Percentiles rank a stretch among this genome's conserved stretches.
phyloP scores from a whole-genome alignment of 2,113 vertebrate genomes.

The Excalfactoria chinensis region DNA sequence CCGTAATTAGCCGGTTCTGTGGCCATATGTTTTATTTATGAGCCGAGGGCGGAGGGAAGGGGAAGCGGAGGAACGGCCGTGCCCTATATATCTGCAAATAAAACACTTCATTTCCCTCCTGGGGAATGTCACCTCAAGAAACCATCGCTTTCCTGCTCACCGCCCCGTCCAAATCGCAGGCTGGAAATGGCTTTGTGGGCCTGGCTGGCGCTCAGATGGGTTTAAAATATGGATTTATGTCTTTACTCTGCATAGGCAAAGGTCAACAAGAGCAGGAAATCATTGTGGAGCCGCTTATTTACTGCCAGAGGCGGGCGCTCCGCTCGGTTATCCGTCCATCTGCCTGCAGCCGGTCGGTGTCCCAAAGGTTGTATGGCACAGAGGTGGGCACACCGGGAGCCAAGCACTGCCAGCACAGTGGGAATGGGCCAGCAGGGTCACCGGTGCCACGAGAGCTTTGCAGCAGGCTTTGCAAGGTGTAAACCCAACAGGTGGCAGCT shows the following conservation, averaged over 20 bases:
- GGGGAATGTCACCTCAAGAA: slow-evolving; percentile 69
- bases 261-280: slow-evolving; percentile 74
- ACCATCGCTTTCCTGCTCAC: slow-evolving; percentile 70
- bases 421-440: neutral
- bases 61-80: slow-evolving; percentile 60
- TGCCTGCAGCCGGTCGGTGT: neutral
- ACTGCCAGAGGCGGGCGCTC: neutral
- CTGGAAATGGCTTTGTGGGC: slow-evolving; percentile 67
- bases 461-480: neutral
- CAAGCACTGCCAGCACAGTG: neutral
- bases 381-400: neutral
- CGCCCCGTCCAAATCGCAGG: slow-evolving; percentile 62
- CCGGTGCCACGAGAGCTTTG: too few relatives aligned
- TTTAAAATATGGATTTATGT: slow-evolving; percentile 74
- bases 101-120: slow-evolving; percentile 72
- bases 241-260: slow-evolving; percentile 75
- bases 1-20: slow-evolving; percentile 72
- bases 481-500: neutral
- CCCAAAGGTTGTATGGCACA: neutral
- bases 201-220: slow-evolving; percentile 57
- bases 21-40: slow-evolving; percentile 75
- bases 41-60: slow-evolving; percentile 68
- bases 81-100: slow-evolving; percentile 71
- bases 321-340: neutral
- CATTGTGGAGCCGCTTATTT: slow-evolving; percentile 62